Base-by-base conservation (phyloP, 2,888 invertebrate species). In the Drosophila neutralis region DNA sequence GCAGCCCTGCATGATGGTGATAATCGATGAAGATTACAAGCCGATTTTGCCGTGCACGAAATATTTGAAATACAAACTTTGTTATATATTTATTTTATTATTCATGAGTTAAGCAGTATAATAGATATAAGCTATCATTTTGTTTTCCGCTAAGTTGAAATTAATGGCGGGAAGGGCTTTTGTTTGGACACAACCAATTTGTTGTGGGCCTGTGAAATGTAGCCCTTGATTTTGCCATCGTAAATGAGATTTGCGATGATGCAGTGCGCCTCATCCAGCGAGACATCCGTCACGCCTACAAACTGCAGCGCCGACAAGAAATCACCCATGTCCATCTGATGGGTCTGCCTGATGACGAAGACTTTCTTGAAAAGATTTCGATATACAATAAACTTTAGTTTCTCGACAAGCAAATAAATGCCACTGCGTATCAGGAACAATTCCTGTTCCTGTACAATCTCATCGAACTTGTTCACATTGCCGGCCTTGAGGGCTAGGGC, bases 171-270 rank as follows among this genome's bases (percentile, higher is more conserved):
- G 92, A 99, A 99, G 1, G 99, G 97, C 94, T 98, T 98, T 92
- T 98, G 97, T 93, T 99, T 99, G 89, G 98, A 98, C 53, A 99
- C 97, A 56, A 99, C 99, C 66, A 99, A 95, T 93, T 98, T 99
- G 92, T 98, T 97, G 93, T 99, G 99, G 86, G 98, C 97, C 93
- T 98, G 97, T 0, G 99, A 98, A 90, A 99, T 98, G 93, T 99
- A 99, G 0, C 99, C 99, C 93, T 99, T 99, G 84, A 99, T 98
- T 94, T 98, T 98, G 31, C 98, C 98, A 93, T 98, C 98, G 91
- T 95, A 98, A 87, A 99, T 99, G 63, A 99, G 95, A 94, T 99
- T 99, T 2, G 98, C 98, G 4, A 99, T 95, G 87, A 99, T 97
- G 93, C 99, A 99, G 87, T 98, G 97, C 0, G 98, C 97, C 93